Evolutionary conservation across 1,140 invertebrate genomes (phyloP), one percentile per base, ranked within the genome.

Genomic region (Batillaria attramentaria): DNA sequence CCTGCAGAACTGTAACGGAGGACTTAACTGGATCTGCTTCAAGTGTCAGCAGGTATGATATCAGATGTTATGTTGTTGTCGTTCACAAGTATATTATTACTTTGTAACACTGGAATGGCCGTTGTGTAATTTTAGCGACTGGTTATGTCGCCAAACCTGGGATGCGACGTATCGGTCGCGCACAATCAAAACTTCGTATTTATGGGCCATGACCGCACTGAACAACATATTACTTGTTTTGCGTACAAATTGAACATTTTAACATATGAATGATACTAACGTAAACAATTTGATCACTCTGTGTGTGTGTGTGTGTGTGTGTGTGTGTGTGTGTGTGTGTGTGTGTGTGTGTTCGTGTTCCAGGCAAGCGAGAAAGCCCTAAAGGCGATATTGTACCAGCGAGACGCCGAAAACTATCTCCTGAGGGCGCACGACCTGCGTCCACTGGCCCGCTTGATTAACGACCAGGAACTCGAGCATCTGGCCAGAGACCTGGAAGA

Each of bases 11-110:
- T 54, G 70, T 37, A 20, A 16, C 28, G 16, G 31, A 42, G 68
- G 57, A 13, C 83, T 68, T 78, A 85, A 84, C 70, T 87, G 86
- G 86, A 83, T 86, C 39, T 87, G 86, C 75, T 83, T 83, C 20
- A 83, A 72, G 20, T 84, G 84, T 75, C 81, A 86, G 65, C 86
- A 87, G 81, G 86, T 86, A 78, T 84, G 74, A 80, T 37, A 28
- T 54, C 42, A 16, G 35, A 24, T 8, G 2, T 43, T 43, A n/a
- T n/a, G n/a, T n/a, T n/a, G n/a, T n/a, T n/a, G n/a, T n/a, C n/a
- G n/a, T n/a, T n/a, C 41, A 18, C n/a, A 28, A 16, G 16, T 16
- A 28, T 68, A 20, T 16, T 18, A 24, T 28, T 18, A 28, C 16
- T 20, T 33, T 28, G 65, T 20, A 16, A 68, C 18, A 18, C 31